Base-by-base conservation (phyloP, 2,113 vertebrate species). In the Heterotilapia buettikoferi region DNA sequence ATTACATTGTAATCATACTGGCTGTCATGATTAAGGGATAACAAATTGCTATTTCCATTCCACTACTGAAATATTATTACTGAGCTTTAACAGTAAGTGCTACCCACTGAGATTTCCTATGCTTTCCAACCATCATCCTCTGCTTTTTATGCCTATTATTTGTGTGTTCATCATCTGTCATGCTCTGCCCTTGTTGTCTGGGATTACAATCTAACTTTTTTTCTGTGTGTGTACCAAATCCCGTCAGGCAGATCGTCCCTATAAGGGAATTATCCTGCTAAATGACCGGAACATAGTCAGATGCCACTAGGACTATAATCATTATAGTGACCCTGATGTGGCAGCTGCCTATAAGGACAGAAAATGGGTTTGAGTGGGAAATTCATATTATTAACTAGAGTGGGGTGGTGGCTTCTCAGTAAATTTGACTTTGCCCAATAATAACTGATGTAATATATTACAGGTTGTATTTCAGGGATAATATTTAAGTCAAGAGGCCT, bases 211-310 rank as follows among this genome's bases (percentile, higher is more conserved):
- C 59, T 57, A 26, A 84, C 68, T 82, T 91, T 83, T 82, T 82
- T n/a, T 81, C 45, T 71, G 36, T 9, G 31, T 29, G 83, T 87
- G 40, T 66, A 43, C 38, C 53, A 93, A 88, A 93, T 93, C 90
- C 83, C 85, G 79, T 88, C 84, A 57, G 91, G 86, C 88, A 81
- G 89, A 88, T 88, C 7, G 54, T 92, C 76, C 54, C 86, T 82
- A 59, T 87, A 80, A 82, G 88, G 87, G 90, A 93, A 91, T 94
- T 89, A 92, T 6, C 21, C 59, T 54, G 82, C 81, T 83, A 92
- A 92, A 92, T 91, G 90, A 93, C 18, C 2, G 66, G 24, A 79
- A 83, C 29, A 31, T 73, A 78, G 84, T 85, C 82, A 80, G 68
- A 90, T 52, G 26, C 84, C 89, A 84, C 26, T 19, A 68, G 86